Conservation (phyloP, 2,113 vertebrate genomes). For the Calidris pygmaea region DNA sequence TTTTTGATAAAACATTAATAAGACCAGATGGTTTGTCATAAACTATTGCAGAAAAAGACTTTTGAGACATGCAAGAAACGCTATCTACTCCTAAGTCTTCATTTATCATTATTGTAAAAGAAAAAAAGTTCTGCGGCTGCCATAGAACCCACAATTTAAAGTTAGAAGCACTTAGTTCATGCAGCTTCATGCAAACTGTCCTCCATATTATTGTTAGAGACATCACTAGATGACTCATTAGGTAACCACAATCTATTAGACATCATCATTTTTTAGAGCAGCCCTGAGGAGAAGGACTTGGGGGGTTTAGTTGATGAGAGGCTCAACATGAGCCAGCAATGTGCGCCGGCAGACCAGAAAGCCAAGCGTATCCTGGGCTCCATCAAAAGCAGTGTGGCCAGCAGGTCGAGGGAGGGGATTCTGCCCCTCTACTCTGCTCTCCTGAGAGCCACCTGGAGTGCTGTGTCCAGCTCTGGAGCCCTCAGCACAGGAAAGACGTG, state of each 20-base stretch:
- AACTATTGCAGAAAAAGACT: constrained; percentile 17
- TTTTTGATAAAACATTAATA: constrained; percentile 71
- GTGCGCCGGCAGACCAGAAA: too few relatives aligned
- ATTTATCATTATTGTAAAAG: not conserved
- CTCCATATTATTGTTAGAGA: not conserved
- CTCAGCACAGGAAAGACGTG: too few relatives aligned
- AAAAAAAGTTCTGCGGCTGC: not conserved
- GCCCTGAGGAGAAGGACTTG: too few relatives aligned
- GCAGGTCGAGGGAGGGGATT: too few relatives aligned
- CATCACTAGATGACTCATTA: not conserved
- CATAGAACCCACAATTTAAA: not conserved
- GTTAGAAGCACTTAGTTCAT: not conserved
- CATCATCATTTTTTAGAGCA: too few relatives aligned
- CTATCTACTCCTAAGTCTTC: not conserved
- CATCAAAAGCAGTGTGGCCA: too few relatives aligned
- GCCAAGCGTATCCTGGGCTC: too few relatives aligned
- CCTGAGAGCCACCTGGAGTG: too few relatives aligned
- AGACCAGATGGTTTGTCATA: constrained; percentile 64
- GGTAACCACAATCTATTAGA: not conserved
- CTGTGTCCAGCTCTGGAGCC: too few relatives aligned
- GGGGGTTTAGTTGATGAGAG: too few relatives aligned
- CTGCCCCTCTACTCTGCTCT: too few relatives aligned
- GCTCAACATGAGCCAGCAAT: too few relatives aligned
- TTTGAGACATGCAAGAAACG: not conserved
- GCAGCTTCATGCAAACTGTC: not conserved